Evolutionary conservation across 2,113 vertebrate genomes (phyloP), one percentile per base, ranked within the genome.

Genomic region (Ceyx cyanopectus): DNA sequence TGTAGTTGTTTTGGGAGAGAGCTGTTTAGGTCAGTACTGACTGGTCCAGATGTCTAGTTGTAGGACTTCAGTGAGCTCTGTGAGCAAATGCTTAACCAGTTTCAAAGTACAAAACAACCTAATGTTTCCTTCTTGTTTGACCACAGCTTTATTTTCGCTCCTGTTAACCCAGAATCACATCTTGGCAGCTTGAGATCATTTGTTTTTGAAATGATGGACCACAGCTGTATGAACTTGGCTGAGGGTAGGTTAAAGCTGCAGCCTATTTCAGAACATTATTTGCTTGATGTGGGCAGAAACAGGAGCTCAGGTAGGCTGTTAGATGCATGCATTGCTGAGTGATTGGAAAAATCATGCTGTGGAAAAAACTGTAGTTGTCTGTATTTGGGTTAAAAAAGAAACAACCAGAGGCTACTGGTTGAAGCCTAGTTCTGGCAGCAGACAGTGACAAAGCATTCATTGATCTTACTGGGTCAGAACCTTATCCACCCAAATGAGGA

Each of bases 101-200:
- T 93, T 93, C 68, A 90, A 89, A 94, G 90, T 69, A 83, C 57
- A 74, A 94, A 94, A 41, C 43, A 60, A 66, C 10, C 45, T 67
- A 13, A 80, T 83, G 14, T 85, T 96, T 88, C 34, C 24, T 95
- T 94, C 88, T 86, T 19, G 27, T 95, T 84, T 87, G 72, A 76
- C 26, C 56, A 46, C 56, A 41, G 58, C 56, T 92, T 95, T 86
- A 57, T 60, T 73, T 90, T 89, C 84, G 46, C 46, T 30, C 40
- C 58, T 72, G 5, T 90, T 89, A 82, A 79, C 32, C 18, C 58
- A 69, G 60, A 89, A 78, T 85, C 61, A 56, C 37, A 83, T 86
- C 58, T 75, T 85, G 57, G 79, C 63, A 76, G 20, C 75, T 61
- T 68, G 58, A 82, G 37, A 85, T 69, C 5, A 45, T 86, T 80